These are phyloP conservation scores for Amblyraja radiata DNA, from an alignment of 2,797 vertebrate genomes.

Conservation along the genomic window DNA sequence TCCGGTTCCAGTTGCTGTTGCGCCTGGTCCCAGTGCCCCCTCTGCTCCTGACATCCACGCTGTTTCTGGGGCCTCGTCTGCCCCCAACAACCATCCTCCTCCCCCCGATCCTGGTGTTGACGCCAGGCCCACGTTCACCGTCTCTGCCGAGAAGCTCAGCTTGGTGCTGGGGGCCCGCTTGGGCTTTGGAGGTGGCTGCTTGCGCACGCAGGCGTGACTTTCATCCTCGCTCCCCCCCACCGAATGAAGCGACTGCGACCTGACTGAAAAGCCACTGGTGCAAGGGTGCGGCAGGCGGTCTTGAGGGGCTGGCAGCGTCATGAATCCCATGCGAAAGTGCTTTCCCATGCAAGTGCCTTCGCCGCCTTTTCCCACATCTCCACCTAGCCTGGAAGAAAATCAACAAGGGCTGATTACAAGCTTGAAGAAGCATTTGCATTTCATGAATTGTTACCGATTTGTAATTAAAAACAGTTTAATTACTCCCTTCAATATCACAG, in stretches of 20 bases:
- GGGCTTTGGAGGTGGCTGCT: constrained; percentile 92
- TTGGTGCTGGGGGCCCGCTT: constrained; percentile 94
- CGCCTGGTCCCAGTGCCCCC: neutral
- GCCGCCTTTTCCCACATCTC: constrained; percentile 74
- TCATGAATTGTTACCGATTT: neutral
- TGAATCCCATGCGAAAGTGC: constrained; percentile 91
- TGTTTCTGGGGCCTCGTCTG: neutral
- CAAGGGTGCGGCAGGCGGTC: constrained; percentile 80
- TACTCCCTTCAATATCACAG: neutral
- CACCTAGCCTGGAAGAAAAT: constrained; percentile 70
- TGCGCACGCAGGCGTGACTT: constrained; percentile 79
- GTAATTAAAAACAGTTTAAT: neutral
- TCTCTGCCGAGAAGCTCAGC: constrained; percentile 93
- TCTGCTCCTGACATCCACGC: neutral
- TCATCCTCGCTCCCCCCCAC: constrained; percentile 88
- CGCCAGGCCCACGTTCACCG: constrained; percentile 75
- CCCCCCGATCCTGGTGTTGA: constrained; percentile 57
- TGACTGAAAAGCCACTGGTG: constrained; percentile 81
- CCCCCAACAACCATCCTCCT: neutral
- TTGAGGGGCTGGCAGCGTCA: constrained; percentile 87
- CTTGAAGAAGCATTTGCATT: neutral
- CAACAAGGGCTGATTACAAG: constrained; percentile 35
- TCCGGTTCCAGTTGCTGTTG: constrained; percentile 89
- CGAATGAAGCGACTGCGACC: constrained; percentile 93
- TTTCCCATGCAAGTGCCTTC: constrained; percentile 78